These are phyloP conservation scores for Synergus itoensis DNA, from an alignment of 2,888 invertebrate species.

Conservation along the genomic window DNA sequence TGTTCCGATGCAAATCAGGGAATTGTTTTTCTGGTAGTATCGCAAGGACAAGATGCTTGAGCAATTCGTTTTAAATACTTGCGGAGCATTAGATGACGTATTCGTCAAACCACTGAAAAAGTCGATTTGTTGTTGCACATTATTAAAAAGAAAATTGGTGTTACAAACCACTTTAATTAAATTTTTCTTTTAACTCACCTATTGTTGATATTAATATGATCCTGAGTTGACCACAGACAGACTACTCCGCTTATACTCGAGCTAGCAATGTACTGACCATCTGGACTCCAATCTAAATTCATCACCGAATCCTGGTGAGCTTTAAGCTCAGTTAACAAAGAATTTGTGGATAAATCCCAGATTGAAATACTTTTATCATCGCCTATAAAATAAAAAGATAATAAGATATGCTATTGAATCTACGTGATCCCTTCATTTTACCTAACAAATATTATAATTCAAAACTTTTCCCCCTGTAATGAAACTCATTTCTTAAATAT, in stretches of 20 bases:
- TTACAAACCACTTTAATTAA: too few relatives aligned
- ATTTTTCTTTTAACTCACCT: constrained; percentile 60
- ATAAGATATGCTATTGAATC: not conserved
- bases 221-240: constrained; percentile 72
- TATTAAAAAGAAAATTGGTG: too few relatives aligned
- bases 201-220: constrained; percentile 67
- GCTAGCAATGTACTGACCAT: constrained; percentile 75
- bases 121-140: not conserved
- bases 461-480: too few relatives aligned
- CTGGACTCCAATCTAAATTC: constrained; percentile 76
- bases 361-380: constrained; percentile 73
- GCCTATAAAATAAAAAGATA: constrained; percentile 58
- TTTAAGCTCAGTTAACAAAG: constrained; percentile 71
- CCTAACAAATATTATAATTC: not conserved
- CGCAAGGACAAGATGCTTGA: constrained; percentile 75
- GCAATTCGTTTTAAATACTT: constrained; percentile 72
- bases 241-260: constrained; percentile 74
- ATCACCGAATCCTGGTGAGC: constrained; percentile 75
- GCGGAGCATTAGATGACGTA: constrained; percentile 62
- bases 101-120: constrained; percentile 67
- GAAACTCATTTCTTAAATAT: too few relatives aligned
- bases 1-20: constrained; percentile 74
- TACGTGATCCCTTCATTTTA: too few relatives aligned
- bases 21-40: constrained; percentile 73
- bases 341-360: constrained; percentile 74